Percentiles rank a stretch among this genome's conserved stretches.
phyloP scores from a whole-genome alignment of 2,113 vertebrate genomes.

The Junco hyemalis region DNA sequence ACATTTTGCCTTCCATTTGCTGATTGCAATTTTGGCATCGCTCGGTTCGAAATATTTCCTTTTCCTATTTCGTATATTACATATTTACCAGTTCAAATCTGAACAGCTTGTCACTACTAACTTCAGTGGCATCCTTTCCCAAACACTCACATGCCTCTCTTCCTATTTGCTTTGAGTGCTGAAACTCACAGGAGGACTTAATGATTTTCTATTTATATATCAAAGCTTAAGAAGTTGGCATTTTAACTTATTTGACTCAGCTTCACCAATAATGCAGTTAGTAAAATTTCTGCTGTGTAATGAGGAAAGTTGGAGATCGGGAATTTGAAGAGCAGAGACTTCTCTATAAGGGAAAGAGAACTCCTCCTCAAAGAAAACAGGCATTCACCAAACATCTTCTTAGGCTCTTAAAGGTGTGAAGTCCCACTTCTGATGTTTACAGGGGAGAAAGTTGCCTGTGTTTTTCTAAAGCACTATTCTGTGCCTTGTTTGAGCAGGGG shows the following conservation, averaged over 20 bases:
- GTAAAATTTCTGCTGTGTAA: background rate
- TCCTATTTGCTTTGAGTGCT: background rate
- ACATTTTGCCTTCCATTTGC: constrained; percentile 57
- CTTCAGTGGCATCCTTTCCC: background rate
- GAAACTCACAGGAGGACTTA: background rate
- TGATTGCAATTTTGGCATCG: constrained; percentile 60
- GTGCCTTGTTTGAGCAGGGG: background rate
- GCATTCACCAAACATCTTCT: background rate
- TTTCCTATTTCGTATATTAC: constrained; percentile 4
- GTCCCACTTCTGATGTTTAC: background rate
- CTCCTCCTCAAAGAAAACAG: background rate
- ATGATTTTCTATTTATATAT: background rate
- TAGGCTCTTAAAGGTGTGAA: background rate
- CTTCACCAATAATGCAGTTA: background rate
- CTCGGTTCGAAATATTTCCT: constrained; percentile 30
- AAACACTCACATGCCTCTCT: background rate
- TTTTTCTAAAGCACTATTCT: background rate
- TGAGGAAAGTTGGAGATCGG: background rate
- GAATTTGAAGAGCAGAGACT: background rate
- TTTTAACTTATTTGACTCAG: background rate
- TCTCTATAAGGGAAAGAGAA: background rate
- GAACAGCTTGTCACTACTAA: background rate
- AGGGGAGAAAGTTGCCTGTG: background rate
- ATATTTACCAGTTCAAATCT: background rate
- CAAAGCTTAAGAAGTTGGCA: background rate